Percentiles rank a stretch among this genome's conserved stretches.
These are phyloP conservation scores for Pseudomyrmex sp. DNA, from an alignment of 1,140 invertebrate species.

Conservation along the genomic window DNA sequence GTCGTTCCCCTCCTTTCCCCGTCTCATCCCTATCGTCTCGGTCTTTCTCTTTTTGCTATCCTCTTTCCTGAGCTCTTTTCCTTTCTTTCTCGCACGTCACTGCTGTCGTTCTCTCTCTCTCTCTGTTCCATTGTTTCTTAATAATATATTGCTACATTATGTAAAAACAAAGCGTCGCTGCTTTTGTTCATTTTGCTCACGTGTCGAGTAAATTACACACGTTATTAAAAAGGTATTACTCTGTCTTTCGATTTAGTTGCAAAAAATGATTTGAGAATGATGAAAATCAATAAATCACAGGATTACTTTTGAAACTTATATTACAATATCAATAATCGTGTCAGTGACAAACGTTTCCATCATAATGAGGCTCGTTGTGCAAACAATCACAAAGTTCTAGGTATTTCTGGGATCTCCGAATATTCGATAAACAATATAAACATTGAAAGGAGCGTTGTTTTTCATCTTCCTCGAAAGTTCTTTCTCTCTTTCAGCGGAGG, in stretches of 20 bases:
- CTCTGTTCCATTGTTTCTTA: neutral
- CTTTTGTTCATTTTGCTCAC: neutral
- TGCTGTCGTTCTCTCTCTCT: conserved; percentile 33
- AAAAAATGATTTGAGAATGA: neutral
- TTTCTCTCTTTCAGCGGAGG: conserved; percentile 55
- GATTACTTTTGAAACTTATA: too few relatives aligned
- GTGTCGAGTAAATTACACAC: too few relatives aligned
- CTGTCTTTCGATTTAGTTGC: neutral
- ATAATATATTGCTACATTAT: neutral
- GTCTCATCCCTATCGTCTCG: conserved; percentile 7
- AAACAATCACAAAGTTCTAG: neutral
- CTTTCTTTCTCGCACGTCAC: conserved; percentile 41
- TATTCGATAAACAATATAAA: conserved; percentile 35
- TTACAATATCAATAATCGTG: too few relatives aligned
- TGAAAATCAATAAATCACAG: too few relatives aligned
- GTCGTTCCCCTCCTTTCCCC: conserved; percentile 38
- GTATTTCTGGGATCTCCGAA: conserved; percentile 31
- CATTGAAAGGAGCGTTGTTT: conserved; percentile 16
- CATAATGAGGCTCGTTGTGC: neutral
- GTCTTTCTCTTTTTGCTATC: conserved; percentile 10
- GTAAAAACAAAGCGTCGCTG: neutral
- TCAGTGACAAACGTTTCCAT: neutral
- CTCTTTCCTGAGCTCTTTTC: conserved; percentile 39
- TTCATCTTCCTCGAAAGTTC: conserved; percentile 28
- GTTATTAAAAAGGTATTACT: neutral